A percentile compares a stretch with the other conserved stretches of the same genome.
phyloP scores from a whole-genome alignment of 2,888 invertebrate genomes.

The Lampropteryx suffumata region DNA sequence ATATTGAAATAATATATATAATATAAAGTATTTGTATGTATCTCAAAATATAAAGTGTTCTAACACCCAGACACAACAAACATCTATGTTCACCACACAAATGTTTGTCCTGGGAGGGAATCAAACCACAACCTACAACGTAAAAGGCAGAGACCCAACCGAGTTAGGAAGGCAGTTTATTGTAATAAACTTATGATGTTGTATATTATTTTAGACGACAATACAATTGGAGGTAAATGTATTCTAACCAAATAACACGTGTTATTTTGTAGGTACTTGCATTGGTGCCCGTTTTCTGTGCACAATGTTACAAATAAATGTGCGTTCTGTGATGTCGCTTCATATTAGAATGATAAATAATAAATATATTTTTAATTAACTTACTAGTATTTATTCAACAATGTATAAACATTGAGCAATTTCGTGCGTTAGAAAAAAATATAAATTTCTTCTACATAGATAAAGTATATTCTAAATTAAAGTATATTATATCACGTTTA shows the following conservation, averaged over 20 bases:
- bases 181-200: background rate
- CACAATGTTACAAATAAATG: conserved; percentile 16
- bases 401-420: conserved; percentile 14
- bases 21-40: too few relatives aligned
- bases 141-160: too few relatives aligned
- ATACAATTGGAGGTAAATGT: background rate
- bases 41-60: too few relatives aligned
- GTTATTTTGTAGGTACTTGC: background rate
- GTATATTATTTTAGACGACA: background rate
- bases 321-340: conserved; percentile 39
- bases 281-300: conserved; percentile 5
- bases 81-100: too few relatives aligned
- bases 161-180: background rate
- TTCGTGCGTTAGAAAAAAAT: conserved; percentile 24
- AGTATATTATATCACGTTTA: conserved; percentile 21
- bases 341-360: conserved; percentile 24
- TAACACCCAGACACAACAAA: too few relatives aligned
- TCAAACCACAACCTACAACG: too few relatives aligned
- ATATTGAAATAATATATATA: too few relatives aligned
- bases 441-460: conserved; percentile 27
- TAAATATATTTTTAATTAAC: conserved; percentile 16
- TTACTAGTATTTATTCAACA: conserved; percentile 23
- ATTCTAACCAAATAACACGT: background rate
- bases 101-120: too few relatives aligned
- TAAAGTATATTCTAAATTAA: conserved; percentile 26